Base-by-base conservation (phyloP, 2,113 vertebrate species). In the Melanerpes aurifrons region DNA sequence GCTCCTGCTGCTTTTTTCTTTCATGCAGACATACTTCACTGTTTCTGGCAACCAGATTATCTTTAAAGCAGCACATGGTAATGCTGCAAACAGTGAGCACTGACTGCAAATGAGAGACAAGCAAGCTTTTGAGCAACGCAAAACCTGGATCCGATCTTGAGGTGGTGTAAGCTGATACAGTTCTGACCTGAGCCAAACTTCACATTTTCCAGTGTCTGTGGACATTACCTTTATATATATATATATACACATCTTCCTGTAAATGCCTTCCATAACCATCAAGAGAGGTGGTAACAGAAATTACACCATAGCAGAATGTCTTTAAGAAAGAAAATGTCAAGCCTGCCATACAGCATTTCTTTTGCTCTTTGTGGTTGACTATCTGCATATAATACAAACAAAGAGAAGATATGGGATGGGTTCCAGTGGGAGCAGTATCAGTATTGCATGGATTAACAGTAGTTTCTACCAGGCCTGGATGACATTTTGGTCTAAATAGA, bases 31-130 rank as follows among this genome's bases (percentile, higher is more conserved):
- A 81, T 90, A 63, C 37, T 69, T 91, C 58, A 35, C 47, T 91
- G 58, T 66, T 93, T 93, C 95, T 94, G 91, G 93, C 58, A 77
- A 54, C 89, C 89, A 92, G 87, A 83, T 94, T 81, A 25, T 83
- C 91, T 89, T 83, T 91, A 77, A 37, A 91, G 63, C 76, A 90
- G 62, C 82, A 77, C 72, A 48, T 87, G 79, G 79, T 74, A 82
- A 64, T 3, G 2, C 19, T 86, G 40, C 53, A 86, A n/a, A 37
- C 25, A 74, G 78, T 40, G 85, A 83, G 54, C 3, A 4, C 16
- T 54, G 75, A 47, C 62, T 86, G 84, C 58, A 57, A 87, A 50
- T 12, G 48, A 82, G 81, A 83, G 82, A 50, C 37, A 64, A 76
- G 84, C 2, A 82, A 59, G 37, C 12, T 79, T 92, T 85, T 76